Evolutionary conservation across 2,113 vertebrate species (phyloP).

Genomic region (Haplochromis burtoni): DNA sequence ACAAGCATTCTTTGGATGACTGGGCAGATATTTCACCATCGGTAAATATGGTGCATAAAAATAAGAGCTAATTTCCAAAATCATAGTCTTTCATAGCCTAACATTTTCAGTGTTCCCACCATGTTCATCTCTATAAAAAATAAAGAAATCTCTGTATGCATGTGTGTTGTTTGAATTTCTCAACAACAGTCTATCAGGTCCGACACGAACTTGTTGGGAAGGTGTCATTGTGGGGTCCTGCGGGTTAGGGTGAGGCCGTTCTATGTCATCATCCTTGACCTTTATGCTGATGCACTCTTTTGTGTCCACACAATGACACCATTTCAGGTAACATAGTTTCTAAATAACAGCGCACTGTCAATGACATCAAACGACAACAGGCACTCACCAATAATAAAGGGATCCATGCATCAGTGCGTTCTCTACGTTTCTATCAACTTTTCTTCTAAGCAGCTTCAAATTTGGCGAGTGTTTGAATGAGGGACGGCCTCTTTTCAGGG

Average conservation of each 20-base stretch:
- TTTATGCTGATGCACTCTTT: background rate
- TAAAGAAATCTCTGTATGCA: background rate
- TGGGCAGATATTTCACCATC: background rate
- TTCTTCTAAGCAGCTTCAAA: background rate
- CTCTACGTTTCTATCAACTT: fast-evolving
- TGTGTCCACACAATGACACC: background rate
- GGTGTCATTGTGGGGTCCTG: background rate
- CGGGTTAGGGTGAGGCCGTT: background rate
- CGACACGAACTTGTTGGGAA: fast-evolving
- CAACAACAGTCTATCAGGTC: background rate
- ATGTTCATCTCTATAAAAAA: background rate
- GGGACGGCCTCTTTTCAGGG: background rate
- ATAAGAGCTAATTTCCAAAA: background rate
- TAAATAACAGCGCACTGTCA: background rate
- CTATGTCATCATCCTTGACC: background rate
- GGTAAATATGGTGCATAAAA: background rate
- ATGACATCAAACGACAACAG: background rate
- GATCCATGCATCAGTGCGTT: background rate
- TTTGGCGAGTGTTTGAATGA: background rate
- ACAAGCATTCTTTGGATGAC: background rate
- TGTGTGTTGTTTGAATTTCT: background rate
- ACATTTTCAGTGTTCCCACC: background rate
- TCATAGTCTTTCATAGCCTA: background rate
- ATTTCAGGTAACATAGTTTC: background rate
- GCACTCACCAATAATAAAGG: background rate